Conservation (phyloP, 64 coral and sea anemone species). For the Platygyra sinensis region DNA sequence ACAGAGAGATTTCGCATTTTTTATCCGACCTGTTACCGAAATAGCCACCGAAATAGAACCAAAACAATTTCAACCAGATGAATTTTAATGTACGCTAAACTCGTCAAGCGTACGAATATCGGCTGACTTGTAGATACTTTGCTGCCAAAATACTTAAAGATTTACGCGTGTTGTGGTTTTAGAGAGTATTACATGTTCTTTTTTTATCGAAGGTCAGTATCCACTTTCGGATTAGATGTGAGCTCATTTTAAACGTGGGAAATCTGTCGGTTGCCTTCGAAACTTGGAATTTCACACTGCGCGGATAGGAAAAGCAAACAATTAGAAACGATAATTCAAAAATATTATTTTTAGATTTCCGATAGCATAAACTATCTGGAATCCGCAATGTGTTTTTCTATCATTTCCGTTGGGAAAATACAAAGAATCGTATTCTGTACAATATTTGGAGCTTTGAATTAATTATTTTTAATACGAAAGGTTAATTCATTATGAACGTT, state of each 20-base stretch:
- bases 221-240: not conserved
- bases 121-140: not conserved
- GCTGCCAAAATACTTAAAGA: constrained; percentile 1
- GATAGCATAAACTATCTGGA: not conserved
- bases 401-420: not conserved
- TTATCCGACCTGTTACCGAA: not conserved
- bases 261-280: not conserved
- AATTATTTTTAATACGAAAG: not conserved
- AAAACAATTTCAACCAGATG: not conserved
- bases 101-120: not conserved
- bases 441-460: not conserved
- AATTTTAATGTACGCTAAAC: not conserved
- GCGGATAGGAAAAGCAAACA: not conserved
- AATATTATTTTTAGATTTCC: not conserved
- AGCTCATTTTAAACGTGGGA: constrained; percentile 25
- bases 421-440: not conserved
- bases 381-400: not conserved
- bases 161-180: not conserved
- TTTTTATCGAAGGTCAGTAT: constrained; percentile 19
- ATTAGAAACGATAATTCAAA: not conserved
- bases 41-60: not conserved
- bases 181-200: constrained; percentile 6
- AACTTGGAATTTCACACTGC: not conserved
- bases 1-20: not conserved
- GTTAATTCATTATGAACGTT: not conserved